A percentile compares a stretch with the other conserved stretches of the same genome.
Conservation (phyloP, 1,140 invertebrate genomes). For the Oscheius sp. region DNA sequence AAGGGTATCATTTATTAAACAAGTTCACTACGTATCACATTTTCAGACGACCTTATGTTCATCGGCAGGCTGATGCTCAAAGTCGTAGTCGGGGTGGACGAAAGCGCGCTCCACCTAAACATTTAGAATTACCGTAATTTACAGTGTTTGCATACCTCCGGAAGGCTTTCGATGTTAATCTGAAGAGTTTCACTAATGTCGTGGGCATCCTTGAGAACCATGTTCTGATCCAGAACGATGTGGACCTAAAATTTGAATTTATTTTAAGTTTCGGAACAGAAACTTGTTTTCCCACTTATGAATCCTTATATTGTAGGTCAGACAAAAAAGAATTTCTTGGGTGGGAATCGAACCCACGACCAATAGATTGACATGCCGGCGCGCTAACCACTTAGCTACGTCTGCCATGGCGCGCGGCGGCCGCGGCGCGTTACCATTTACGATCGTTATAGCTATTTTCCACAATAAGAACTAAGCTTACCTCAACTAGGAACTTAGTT, state of each 20-base stretch:
- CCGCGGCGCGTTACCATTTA: too few species aligned
- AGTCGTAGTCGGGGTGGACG: constrained; percentile 39
- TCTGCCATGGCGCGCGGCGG: too few species aligned
- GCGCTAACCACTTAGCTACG: too few species aligned
- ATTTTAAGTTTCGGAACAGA: background rate
- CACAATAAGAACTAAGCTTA: too few species aligned
- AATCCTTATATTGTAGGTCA: too few species aligned
- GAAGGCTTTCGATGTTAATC: constrained; percentile 39
- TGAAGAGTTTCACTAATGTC: constrained; percentile 40
- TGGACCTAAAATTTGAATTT: constrained; percentile 29
- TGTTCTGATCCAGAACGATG: constrained; percentile 39
- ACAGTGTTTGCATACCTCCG: constrained; percentile 16
- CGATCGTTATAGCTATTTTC: too few species aligned
- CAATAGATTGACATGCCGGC: too few species aligned
- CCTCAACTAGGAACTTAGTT: constrained; percentile 39
- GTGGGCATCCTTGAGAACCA: constrained; percentile 35
- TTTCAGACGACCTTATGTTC: constrained; percentile 41
- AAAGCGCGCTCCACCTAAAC: constrained; percentile 38
- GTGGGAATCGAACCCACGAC: too few species aligned
- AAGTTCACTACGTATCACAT: too few species aligned
- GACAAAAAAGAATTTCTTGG: too few species aligned
- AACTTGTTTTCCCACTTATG: too few species aligned
- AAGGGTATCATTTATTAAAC: too few species aligned
- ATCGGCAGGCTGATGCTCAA: constrained; percentile 31
- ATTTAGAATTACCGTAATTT: background rate